Base-by-base conservation (phyloP, 2,113 vertebrate species). In the Rhodinocichla rosea region DNA sequence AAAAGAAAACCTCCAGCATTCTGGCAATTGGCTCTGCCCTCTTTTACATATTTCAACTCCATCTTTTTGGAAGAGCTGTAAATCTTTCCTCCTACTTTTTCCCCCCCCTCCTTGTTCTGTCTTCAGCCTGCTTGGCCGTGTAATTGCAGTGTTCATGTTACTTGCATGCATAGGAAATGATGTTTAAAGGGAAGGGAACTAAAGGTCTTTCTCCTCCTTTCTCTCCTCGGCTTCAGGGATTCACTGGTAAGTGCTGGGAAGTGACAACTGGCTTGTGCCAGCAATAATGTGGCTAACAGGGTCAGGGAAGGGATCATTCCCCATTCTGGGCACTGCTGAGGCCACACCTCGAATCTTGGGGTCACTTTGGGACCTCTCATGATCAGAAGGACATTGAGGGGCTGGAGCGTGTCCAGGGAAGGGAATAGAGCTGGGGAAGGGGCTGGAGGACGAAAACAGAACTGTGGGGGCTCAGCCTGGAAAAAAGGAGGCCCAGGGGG, bases 1-100 rank as follows among this genome's bases (percentile, higher is more conserved):
- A 79, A 87, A 59, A 89, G 91, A 95, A 97, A 97, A 93, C 93
- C 94, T 96, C 94, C 63, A 91, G 93, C 21, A 81, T 95, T 93
- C 86, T 97, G 96, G 97, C 95, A 97, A 80, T 82, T 21, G 12
- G 55, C 2, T 0, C 76, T 86, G 83, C 87, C 86, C 89, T 88
- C 42, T 63, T 96, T 91, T 88, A 81, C 82, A 90, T 95, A 88
- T 88, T 95, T 96, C 82, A 74, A 9, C 73, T 87, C 89, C 68
- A 62, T 89, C 90, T 92, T 89, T 60, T 88, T 93, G 90, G 95
- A 91, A 90, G 79, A 32, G 44, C 67, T 85, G 47, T 77, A 94
- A 90, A 94, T 87, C 92, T 88, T 79, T 80, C 82, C 32, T 79
- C 81, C 56, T 49, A 0, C n/a, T 84, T 85, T 74, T 15, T 13